These are phyloP conservation scores for Hormaphis cornu DNA, from an alignment of 1,140 invertebrate genomes.

Conservation along the genomic window DNA sequence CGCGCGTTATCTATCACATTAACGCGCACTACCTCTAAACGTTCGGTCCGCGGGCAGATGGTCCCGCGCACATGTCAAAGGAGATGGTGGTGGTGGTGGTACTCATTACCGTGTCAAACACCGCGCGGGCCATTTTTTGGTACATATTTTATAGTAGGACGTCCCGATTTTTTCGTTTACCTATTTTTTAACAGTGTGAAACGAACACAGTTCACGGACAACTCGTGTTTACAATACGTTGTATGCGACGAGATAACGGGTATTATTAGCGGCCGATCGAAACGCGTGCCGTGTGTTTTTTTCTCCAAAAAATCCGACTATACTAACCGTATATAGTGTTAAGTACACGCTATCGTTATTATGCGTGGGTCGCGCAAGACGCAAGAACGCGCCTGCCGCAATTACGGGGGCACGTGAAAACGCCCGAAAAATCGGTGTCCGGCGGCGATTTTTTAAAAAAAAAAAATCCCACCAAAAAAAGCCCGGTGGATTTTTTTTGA, in stretches of 20 bases:
- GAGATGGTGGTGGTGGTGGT: too few relatives aligned
- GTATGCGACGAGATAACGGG: neutral
- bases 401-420: neutral
- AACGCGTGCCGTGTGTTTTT: too few relatives aligned
- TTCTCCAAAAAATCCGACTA: too few relatives aligned
- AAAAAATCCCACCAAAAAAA: too few relatives aligned
- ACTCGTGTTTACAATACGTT: neutral
- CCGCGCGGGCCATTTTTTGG: neutral
- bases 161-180: neutral
- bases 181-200: neutral
- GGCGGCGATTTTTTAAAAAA: too few relatives aligned
- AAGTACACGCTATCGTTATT: neutral
- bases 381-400: neutral
- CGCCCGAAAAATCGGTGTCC: neutral
- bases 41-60: conserved; percentile 5
- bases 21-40: too few relatives aligned
- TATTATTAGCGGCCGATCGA: too few relatives aligned
- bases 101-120: conserved; percentile 13
- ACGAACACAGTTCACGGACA: neutral
- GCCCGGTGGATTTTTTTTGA: neutral
- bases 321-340: too few relatives aligned
- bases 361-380: too few relatives aligned
- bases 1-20: neutral
- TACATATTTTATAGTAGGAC: neutral
- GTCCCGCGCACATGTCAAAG: conserved; percentile 5